Evolutionary conservation across 1,140 invertebrate genomes (phyloP).

Genomic region (Coptotermes formosanus): DNA sequence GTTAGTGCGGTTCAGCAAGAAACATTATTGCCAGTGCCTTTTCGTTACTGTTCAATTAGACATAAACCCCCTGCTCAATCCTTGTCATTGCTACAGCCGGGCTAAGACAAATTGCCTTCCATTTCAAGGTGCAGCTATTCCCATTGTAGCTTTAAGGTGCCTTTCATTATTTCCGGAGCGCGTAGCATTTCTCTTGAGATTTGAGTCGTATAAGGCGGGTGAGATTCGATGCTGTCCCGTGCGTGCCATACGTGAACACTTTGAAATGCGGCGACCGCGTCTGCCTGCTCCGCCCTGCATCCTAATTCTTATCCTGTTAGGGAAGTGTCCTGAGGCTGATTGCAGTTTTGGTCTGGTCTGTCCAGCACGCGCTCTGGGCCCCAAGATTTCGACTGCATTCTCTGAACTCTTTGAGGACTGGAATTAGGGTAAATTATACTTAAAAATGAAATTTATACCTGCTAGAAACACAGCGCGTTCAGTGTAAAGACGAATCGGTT

Average conservation of each 20-base stretch:
- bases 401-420: too few species aligned
- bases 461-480: too few species aligned
- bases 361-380: too few species aligned
- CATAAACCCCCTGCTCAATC: neutral
- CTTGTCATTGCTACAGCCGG: neutral
- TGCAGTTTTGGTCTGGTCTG: neutral
- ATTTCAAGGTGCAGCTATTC: neutral
- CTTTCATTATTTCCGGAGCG: neutral
- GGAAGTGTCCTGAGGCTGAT: neutral
- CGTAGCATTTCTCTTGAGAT: neutral
- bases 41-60: neutral
- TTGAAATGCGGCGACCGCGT: neutral
- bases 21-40: too few species aligned
- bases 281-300: neutral
- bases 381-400: too few species aligned
- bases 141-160: neutral
- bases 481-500: too few species aligned
- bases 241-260: neutral
- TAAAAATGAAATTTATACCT: too few species aligned
- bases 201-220: neutral
- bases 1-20: too few species aligned
- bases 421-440: too few species aligned
- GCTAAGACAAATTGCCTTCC: neutral
- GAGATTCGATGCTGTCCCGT: neutral
- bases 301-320: neutral